Evolutionary conservation across 2,888 invertebrate species (phyloP).

Genomic region (Pristionchus entomophagus): DNA sequence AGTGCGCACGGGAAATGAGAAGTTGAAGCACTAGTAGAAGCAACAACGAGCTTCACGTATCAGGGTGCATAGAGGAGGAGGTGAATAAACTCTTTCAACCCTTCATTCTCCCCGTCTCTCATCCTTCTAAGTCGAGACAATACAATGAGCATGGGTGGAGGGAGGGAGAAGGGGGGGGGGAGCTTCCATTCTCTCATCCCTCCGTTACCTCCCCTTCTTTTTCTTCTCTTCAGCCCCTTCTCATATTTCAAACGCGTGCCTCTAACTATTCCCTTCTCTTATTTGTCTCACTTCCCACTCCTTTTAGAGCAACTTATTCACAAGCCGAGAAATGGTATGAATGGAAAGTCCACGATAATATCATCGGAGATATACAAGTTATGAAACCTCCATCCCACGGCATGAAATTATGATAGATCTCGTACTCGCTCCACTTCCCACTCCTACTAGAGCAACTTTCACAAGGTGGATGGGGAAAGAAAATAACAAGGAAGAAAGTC

Average conservation of each 20-base stretch:
- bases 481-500: too few species aligned
- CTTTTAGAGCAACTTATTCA: not conserved
- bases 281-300: not conserved
- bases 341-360: not conserved
- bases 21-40: too few species aligned
- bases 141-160: not conserved
- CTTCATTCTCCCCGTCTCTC: not conserved
- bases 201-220: not conserved
- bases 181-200: conserved; percentile 28
- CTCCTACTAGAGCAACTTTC: not conserved
- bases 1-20: too few species aligned
- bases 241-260: conserved; percentile 21
- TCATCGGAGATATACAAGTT: too few species aligned
- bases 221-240: not conserved
- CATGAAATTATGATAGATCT: too few species aligned
- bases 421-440: not conserved
- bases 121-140: conserved; percentile 14
- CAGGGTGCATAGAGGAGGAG: not conserved
- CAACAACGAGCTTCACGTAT: not conserved
- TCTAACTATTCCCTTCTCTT: not conserved
- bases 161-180: not conserved
- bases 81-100: not conserved
- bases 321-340: not conserved
- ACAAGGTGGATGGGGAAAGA: too few species aligned
- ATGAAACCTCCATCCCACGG: too few species aligned